A percentile compares a stretch with the other conserved stretches of the same genome.
Evolutionary conservation across 2,113 vertebrate genomes (phyloP).

Genomic region (Microtus oregoni): DNA sequence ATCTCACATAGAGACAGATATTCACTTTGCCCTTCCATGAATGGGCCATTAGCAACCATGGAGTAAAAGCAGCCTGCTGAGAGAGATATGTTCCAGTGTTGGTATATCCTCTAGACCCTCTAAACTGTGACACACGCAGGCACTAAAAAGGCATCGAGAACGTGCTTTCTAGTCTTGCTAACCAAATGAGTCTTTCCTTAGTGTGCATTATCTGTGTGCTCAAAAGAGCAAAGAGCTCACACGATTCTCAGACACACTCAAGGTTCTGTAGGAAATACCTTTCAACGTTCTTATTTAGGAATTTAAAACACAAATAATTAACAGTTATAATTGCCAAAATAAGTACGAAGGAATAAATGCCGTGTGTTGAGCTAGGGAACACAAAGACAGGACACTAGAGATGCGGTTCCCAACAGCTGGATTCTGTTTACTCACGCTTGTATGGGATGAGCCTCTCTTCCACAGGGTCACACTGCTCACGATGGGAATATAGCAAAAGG

Average conservation of each 20-base stretch:
- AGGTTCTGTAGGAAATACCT: background rate
- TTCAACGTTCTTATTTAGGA: background rate
- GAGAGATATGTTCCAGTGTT: background rate
- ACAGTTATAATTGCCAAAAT: background rate
- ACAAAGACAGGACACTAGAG: background rate
- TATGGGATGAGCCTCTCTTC: conserved; percentile 79
- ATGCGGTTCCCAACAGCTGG: background rate
- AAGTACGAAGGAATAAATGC: background rate
- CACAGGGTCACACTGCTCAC: conserved; percentile 83
- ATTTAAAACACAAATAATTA: background rate
- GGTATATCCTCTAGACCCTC: conserved; percentile 61
- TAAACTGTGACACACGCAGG: conserved; percentile 57
- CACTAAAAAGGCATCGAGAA: conserved; percentile 67
- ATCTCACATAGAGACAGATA: conserved; percentile 56
- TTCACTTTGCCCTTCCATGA: conserved; percentile 63
- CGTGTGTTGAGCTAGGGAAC: background rate
- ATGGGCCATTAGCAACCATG: conserved; percentile 77
- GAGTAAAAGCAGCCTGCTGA: conserved; percentile 46
- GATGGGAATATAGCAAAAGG: conserved; percentile 80
- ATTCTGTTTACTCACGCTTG: background rate
- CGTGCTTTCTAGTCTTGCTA: conserved; percentile 57
- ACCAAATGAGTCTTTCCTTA: conserved; percentile 72
- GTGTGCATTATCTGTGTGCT: conserved; percentile 2
- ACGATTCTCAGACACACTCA: background rate
- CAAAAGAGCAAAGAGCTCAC: background rate